Evolutionary conservation across 2,797 vertebrate species (phyloP).

Genomic region (Tympanoctomys barrerae): DNA sequence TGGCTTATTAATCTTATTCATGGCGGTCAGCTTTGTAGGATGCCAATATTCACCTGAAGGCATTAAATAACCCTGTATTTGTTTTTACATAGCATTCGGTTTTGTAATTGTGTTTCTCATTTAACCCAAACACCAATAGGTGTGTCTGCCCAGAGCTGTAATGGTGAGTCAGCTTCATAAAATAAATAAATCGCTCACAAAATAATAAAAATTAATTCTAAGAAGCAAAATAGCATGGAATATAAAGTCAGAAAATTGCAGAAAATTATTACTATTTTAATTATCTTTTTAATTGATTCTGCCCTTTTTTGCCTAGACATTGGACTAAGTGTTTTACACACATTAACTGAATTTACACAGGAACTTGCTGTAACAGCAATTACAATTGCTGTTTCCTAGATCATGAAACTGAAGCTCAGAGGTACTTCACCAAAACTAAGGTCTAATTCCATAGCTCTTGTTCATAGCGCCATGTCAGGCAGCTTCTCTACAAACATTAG

Average conservation of each 20-base stretch:
- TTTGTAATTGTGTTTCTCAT: constrained; percentile 62
- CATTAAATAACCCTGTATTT: constrained; percentile 55
- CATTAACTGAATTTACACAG: background rate
- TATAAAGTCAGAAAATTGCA: constrained; percentile 40
- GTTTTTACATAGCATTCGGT: constrained; percentile 44
- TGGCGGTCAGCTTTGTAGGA: constrained; percentile 80
- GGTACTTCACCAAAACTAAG: background rate
- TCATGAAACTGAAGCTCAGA: background rate
- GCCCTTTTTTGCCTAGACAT: background rate
- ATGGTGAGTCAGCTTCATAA: background rate
- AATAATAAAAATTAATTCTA: background rate
- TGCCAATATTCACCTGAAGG: constrained; percentile 80
- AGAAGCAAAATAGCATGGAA: constrained; percentile 22
- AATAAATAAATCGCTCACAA: constrained; percentile 23
- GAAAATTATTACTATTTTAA: background rate
- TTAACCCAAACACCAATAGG: constrained; percentile 38
- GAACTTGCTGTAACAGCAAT: background rate
- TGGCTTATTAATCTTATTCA: constrained; percentile 79
- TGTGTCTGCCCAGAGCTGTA: background rate
- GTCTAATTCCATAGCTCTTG: background rate
- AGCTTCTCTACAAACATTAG: background rate
- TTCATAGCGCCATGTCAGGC: background rate
- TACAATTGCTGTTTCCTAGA: background rate
- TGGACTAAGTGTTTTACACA: background rate
- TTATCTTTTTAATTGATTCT: background rate